A percentile compares a stretch with the other conserved stretches of the same genome.
Conservation (phyloP, 92 coral and sea anemone genomes). For the Parazoanthus atlanticus region DNA sequence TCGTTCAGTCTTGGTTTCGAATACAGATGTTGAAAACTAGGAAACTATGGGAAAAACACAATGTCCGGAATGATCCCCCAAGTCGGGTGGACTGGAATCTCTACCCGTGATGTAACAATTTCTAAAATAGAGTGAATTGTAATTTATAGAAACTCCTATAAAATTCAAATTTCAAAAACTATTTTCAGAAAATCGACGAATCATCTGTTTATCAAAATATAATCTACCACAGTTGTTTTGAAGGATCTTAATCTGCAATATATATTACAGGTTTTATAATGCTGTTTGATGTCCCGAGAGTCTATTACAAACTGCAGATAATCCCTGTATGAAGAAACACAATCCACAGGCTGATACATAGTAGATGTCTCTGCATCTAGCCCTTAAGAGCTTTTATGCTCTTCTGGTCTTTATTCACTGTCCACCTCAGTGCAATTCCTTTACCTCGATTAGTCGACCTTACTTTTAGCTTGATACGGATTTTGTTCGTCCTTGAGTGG, state of each 20-base stretch:
- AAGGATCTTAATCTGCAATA: not conserved
- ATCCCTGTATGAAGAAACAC: not conserved
- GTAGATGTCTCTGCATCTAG: not conserved
- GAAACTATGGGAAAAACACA: not conserved
- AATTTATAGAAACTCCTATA: not conserved
- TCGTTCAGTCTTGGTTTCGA: not conserved
- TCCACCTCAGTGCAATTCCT: constrained; percentile 5
- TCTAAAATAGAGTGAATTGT: not conserved
- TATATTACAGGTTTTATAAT: no score
- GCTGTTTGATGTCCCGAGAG: no score
- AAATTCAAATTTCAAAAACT: not conserved
- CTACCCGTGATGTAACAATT: not conserved
- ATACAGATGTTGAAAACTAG: not conserved
- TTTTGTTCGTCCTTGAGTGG: not conserved
- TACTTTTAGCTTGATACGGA: constrained; percentile 6
- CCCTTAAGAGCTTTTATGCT: not conserved
- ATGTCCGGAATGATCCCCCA: not conserved
- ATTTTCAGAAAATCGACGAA: no score
- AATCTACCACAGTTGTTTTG: no score
- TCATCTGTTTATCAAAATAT: not conserved
- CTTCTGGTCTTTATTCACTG: not conserved
- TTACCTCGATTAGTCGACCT: not conserved
- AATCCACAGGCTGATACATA: not conserved
- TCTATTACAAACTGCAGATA: not conserved
- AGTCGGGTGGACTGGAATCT: not conserved